These are phyloP conservation scores for Takifugu rubripes DNA, from an alignment of 2,797 vertebrate species.

Conservation along the genomic window DNA sequence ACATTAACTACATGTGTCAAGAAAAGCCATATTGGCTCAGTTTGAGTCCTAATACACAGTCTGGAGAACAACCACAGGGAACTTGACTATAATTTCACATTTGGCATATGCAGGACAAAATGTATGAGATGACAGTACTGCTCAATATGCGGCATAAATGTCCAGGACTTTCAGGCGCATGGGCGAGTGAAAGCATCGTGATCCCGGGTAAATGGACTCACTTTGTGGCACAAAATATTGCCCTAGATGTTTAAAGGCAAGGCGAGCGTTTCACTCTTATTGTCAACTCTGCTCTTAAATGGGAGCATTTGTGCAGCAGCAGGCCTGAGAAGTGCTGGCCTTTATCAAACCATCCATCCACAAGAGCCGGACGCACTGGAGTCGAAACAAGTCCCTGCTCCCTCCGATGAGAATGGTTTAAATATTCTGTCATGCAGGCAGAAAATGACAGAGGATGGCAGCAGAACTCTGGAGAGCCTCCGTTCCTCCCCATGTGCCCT, in stretches of 20 bases:
- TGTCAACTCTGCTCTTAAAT: conserved; percentile 61
- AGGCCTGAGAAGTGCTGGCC: conserved; percentile 39
- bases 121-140: conserved; percentile 33
- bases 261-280: conserved; percentile 23
- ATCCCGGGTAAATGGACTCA: conserved; percentile 41
- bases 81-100: conserved; percentile 60
- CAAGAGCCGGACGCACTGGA: conserved; percentile 37
- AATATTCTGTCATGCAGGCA: conserved; percentile 37
- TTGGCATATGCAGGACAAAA: conserved; percentile 43
- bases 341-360: conserved; percentile 61
- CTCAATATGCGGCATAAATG: conserved; percentile 73
- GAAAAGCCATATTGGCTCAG: conserved; percentile 12
- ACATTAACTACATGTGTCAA: conserved; percentile 14
- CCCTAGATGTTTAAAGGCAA: not conserved
- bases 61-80: conserved; percentile 22
- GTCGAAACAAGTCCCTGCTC: conserved; percentile 33
- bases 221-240: conserved; percentile 28
- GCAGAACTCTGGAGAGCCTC: conserved; percentile 31
- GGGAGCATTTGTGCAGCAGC: conserved; percentile 57
- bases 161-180: conserved; percentile 52
- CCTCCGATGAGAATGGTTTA: conserved; percentile 28
- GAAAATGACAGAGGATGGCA: conserved; percentile 37
- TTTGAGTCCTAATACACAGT: conserved; percentile 11
- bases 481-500: conserved; percentile 38
- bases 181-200: conserved; percentile 47